Evolutionary conservation across 2,797 vertebrate species (phyloP), one percentile per base, ranked within the genome.

Genomic region (Kryptolebias ocellatus): DNA sequence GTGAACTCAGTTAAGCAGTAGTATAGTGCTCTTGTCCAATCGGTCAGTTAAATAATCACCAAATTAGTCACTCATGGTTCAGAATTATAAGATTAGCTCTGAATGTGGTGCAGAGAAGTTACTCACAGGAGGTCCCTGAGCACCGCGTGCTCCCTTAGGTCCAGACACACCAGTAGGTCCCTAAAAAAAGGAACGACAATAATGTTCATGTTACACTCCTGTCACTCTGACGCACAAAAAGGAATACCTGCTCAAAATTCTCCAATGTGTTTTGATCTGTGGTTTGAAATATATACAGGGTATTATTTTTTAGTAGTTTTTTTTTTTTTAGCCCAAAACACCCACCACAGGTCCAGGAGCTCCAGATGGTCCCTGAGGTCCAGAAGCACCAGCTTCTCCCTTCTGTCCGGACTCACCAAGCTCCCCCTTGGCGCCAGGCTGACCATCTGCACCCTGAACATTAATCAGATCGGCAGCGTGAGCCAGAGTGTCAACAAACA

Each of bases 281-380:
- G 14, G 8, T 56, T 34, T 60, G 7, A 62, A 24, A 27, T 56
- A 54, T 9, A 50, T 18, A 53, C 12, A 47, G 10, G 31, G 11
- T 3, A 51, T 52, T 31, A 29, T 2, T 2, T 34, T 64, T 5
- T 5, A 53, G 1, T 28, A 15, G 10, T 52, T 61, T 42, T 10
- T 50, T 61, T 42, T 10, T 50, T 76, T 60, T 49, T 2, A 61
- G 46, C 20, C 65, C 3, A 72, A 42, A 53, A 69, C 59, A 89
- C 92, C 46, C 69, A 98, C 97, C 93, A 96, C 95, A 3, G 98
- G 97, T 47, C 97, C 98, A 0, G 97, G 97, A 65, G 97, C 96
- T 0, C 98, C 97, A 0, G 98, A 98, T 57, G 96, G 95, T 72
- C 98, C 98, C 80, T 99, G 98, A 75, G 96, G 95, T 82, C 98